These are phyloP conservation scores for Psittacula cyanocephala DNA, from an alignment of 2,113 vertebrate species.

Conservation along the genomic window DNA sequence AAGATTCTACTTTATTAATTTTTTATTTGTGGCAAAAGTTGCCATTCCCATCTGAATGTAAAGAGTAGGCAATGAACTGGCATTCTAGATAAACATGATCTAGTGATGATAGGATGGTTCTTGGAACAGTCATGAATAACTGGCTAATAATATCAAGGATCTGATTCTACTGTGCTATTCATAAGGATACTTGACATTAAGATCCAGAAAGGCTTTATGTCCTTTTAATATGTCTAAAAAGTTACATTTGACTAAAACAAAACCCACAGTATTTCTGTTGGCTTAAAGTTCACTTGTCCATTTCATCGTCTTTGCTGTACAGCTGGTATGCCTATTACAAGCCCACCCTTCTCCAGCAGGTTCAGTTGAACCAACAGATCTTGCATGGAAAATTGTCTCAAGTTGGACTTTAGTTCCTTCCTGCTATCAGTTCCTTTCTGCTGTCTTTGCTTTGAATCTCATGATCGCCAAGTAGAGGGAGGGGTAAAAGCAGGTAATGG, in stretches of 20 bases:
- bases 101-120: not conserved
- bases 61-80: not conserved
- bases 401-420: not conserved
- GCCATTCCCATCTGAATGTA: not conserved
- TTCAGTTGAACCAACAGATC: not conserved
- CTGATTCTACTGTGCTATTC: not conserved
- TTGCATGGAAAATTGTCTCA: not conserved
- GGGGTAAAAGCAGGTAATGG: not conserved
- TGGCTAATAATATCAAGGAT: not conserved
- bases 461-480: not conserved
- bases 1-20: rapidly evolving
- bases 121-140: not conserved
- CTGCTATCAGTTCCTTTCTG: not conserved
- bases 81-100: not conserved
- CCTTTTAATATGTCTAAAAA: not conserved
- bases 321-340: not conserved
- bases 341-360: not conserved
- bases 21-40: not conserved
- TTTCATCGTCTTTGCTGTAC: not conserved
- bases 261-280: not conserved
- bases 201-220: not conserved
- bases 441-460: not conserved
- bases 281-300: not conserved
- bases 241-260: not conserved
- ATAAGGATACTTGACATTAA: not conserved